These are phyloP conservation scores for Periparus ater DNA, from an alignment of 2,797 vertebrate genomes.

Conservation along the genomic window DNA sequence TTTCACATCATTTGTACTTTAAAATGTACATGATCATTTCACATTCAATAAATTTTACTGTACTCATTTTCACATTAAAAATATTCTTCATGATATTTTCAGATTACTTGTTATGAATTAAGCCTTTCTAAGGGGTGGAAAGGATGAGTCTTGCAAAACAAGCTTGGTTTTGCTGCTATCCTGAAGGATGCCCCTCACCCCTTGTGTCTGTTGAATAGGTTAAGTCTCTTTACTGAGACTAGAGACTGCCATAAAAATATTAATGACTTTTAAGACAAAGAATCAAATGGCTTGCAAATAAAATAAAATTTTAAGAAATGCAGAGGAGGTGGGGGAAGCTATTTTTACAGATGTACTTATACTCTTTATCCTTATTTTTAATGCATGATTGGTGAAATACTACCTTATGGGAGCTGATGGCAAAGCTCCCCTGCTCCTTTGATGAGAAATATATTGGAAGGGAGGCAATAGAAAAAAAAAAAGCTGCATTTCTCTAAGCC, in stretches of 20 bases:
- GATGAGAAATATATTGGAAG: neutral
- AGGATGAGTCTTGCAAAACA: neutral
- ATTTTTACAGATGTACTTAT: neutral
- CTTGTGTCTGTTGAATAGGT: neutral
- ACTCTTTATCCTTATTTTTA: neutral
- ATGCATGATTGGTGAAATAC: neutral
- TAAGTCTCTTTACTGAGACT: neutral
- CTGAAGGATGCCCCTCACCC: accelerated
- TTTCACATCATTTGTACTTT: neutral
- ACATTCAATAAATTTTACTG: neutral
- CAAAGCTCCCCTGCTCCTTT: neutral
- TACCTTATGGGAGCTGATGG: neutral
- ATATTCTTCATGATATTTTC: neutral
- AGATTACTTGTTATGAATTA: neutral
- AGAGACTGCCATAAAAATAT: neutral
- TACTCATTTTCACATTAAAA: neutral
- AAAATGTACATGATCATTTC: neutral
- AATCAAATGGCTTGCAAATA: neutral
- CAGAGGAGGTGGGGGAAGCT: accelerated
- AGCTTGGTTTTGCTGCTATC: neutral
- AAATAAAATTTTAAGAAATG: neutral
- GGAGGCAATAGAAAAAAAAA: neutral
- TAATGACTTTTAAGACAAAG: neutral
- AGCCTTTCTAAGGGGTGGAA: neutral
- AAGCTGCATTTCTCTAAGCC: neutral